These are phyloP conservation scores for Ctenosaura bakeri DNA, from an alignment of 2,797 vertebrate genomes.

Conservation along the genomic window DNA sequence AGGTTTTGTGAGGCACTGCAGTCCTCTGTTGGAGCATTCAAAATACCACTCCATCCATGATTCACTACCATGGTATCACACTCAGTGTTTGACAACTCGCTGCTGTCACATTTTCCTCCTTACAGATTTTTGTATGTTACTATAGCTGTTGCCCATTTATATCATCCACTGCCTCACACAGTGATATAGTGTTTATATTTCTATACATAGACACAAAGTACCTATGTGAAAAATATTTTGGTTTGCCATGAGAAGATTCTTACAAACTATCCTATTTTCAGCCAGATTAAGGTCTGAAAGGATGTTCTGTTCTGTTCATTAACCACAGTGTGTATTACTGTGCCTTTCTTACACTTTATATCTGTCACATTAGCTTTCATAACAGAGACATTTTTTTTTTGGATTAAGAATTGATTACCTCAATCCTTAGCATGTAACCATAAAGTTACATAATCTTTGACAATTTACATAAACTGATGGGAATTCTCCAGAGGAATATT, in stretches of 20 bases:
- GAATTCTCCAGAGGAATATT: background rate
- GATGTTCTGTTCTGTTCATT: background rate
- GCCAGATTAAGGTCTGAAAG: background rate
- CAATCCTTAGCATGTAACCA: background rate
- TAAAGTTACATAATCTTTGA: background rate
- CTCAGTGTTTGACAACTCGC: too few species aligned
- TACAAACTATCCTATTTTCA: background rate
- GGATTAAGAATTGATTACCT: background rate
- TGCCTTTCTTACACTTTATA: background rate
- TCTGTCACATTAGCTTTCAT: background rate
- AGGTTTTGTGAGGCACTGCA: too few species aligned
- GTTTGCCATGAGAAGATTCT: background rate
- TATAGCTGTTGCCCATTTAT: background rate
- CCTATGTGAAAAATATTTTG: background rate
- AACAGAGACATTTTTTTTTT: background rate
- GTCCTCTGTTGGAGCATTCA: too few species aligned
- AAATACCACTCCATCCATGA: too few species aligned
- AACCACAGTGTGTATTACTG: background rate
- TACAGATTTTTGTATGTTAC: background rate
- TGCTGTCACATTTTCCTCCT: background rate
- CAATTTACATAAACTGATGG: background rate
- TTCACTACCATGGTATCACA: too few species aligned
- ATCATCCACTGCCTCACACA: background rate
- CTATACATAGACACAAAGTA: background rate
- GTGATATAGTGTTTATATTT: background rate